Evolutionary conservation across 2,797 vertebrate species (phyloP), one percentile per base, ranked within the genome.

Genomic region (Aythya fuligula): DNA sequence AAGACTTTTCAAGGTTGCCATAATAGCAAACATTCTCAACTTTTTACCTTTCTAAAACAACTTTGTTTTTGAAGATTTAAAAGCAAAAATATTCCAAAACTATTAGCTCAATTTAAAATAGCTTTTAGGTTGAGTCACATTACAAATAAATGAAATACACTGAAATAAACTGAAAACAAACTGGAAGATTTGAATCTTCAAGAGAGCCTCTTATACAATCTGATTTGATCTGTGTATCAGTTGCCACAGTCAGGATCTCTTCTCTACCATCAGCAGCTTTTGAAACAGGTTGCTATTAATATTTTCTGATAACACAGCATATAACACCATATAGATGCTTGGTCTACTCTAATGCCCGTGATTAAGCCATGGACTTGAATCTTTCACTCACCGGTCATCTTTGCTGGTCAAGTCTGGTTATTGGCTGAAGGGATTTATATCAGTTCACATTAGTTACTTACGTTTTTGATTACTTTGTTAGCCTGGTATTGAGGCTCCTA

Each of bases 381-480:
- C 15, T 49, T 94, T 90, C 71, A 60, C 41, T 77, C 5, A 3
- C 32, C 86, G 30, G 7, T 85, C 54, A 73, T 79, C 95, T 93
- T 87, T 95, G 11, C 32, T 66, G 25, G 53, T 93, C 61, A 87
- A n/a, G 27, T 60, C 39, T 73, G 11, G 32, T 87, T 95, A 75
- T n/a, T 75, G 47, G 16, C 27, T 86, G 74, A 89, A 93, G 66
- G 79, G 85, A 89, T 11, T 74, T 90, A 56, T 13, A 93, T 81
- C 39, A 27, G 21, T 84, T 94, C 72, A 80, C 18, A 20, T 70
- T n/a, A 28, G 17, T 80, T 91, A 64, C 41, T 49, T 62, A 8
- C 73, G 22, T 67, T 95, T 90, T 56, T 94, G 39, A 51, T 61
- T 77, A 82, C 84, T 95, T 92, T 47, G 21, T 93, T 93, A 89